Conservation (phyloP, 2,888 invertebrate genomes). For the Hydrotaea cyrtoneurina region DNA sequence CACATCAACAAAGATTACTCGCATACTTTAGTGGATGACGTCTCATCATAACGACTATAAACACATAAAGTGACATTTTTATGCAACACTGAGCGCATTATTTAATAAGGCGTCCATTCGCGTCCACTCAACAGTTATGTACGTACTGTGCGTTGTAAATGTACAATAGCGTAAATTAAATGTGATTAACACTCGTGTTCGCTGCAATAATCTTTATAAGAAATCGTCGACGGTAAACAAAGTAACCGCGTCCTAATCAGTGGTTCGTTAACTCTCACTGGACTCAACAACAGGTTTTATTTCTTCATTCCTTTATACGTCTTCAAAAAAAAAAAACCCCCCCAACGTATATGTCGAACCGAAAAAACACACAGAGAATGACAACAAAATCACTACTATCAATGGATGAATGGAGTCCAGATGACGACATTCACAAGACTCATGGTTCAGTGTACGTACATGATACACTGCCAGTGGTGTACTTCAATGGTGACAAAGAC, state of each 20-base stretch:
- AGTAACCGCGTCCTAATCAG: neutral
- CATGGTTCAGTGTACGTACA: constrained; percentile 27
- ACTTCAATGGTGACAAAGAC: constrained; percentile 51
- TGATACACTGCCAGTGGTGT: neutral
- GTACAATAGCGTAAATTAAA: constrained; percentile 56
- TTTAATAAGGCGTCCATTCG: constrained; percentile 7
- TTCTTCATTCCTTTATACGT: constrained; percentile 14
- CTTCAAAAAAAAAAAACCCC: neutral
- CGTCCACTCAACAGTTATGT: constrained; percentile 7
- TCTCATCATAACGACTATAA: neutral
- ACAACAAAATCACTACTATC: constrained; percentile 14
- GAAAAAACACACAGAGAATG: constrained; percentile 10
- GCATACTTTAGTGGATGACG: neutral
- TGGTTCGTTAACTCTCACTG: constrained; percentile 58
- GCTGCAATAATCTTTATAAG: constrained; percentile 40
- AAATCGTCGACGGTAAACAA: neutral
- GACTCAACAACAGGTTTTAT: constrained; percentile 55
- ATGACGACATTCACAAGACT: constrained; percentile 62
- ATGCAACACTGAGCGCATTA: neutral
- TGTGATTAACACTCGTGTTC: constrained; percentile 51
- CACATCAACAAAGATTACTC: neutral
- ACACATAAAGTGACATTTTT: neutral
- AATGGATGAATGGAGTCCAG: constrained; percentile 53
- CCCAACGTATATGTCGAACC: neutral
- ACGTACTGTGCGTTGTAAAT: neutral